Evolutionary conservation across 2,797 vertebrate species (phyloP).

Genomic region (Danio jaintianensis): DNA sequence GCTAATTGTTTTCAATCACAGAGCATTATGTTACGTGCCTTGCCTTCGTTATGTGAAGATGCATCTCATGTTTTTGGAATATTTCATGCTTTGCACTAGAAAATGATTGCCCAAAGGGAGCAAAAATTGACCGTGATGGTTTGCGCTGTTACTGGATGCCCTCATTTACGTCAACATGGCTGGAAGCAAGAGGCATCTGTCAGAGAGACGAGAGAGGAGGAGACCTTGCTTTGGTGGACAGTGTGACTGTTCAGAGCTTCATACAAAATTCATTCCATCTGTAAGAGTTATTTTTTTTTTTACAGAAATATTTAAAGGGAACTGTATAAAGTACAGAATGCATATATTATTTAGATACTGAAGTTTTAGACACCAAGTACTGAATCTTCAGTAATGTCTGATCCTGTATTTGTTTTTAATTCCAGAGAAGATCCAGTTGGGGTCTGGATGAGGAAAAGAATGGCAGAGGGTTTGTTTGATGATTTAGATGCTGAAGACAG

Average conservation of each 20-base stretch:
- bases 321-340: not conserved
- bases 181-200: conserved; percentile 69
- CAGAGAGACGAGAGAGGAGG: conserved; percentile 66
- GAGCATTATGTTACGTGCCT: conserved; percentile 1
- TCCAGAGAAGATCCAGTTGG: conserved; percentile 66
- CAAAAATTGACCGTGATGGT: conserved; percentile 67
- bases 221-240: conserved; percentile 69
- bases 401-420: conserved; percentile 12
- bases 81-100: conserved; percentile 62
- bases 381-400: not conserved
- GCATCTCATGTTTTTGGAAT: not conserved
- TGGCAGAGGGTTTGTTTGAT: conserved; percentile 12
- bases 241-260: conserved; percentile 69
- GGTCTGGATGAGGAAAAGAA: conserved; percentile 70
- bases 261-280: conserved; percentile 69
- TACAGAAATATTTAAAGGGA: not conserved
- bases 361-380: not conserved
- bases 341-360: not conserved
- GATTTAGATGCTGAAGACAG: conserved; percentile 33
- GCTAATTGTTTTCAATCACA: conserved; percentile 1
- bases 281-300: conserved; percentile 65
- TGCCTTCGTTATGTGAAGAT: not conserved
- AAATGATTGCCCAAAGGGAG: conserved; percentile 72
- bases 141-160: conserved; percentile 80
- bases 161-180: conserved; percentile 64